phyloP scores from a whole-genome alignment of 2,888 invertebrate species.

The Liposcelis brunnea region DNA sequence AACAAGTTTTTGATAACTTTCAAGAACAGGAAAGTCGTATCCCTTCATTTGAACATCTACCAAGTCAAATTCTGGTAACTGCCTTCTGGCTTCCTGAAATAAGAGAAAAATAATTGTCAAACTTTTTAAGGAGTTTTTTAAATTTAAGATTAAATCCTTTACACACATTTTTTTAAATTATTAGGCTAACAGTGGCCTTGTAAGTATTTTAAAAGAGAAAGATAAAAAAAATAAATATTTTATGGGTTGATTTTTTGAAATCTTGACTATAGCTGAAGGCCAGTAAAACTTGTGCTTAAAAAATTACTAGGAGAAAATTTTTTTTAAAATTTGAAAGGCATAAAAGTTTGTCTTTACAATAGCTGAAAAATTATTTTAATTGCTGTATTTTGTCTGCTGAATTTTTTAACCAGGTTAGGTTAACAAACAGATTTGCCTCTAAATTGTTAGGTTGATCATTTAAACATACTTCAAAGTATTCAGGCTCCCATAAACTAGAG shows the following conservation, averaged over 20 bases:
- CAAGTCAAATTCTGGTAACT: conserved; percentile 52
- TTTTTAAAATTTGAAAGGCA: too few relatives aligned
- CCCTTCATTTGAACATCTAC: conserved; percentile 66
- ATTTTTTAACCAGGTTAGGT: conserved; percentile 8
- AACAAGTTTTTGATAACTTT: conserved; percentile 61
- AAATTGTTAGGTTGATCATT: conserved; percentile 10
- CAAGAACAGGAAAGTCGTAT: conserved; percentile 65
- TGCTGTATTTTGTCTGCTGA: conserved; percentile 1
- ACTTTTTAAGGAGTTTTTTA: too few relatives aligned
- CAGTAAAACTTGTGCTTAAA: too few relatives aligned
- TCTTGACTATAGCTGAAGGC: too few relatives aligned
- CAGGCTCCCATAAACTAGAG: conserved; percentile 41
- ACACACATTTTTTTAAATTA: too few relatives aligned
- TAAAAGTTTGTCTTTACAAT: conserved; percentile 12
- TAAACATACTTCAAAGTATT: conserved; percentile 49
- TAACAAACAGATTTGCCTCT: conserved; percentile 10
- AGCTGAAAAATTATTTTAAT: conserved; percentile 10
- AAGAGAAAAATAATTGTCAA: too few relatives aligned
- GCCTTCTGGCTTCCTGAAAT: conserved; percentile 42
- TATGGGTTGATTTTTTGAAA: too few relatives aligned
- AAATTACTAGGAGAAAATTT: too few relatives aligned
- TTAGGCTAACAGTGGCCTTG: too few relatives aligned
- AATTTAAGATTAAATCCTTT: too few relatives aligned
- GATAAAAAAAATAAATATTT: too few relatives aligned
- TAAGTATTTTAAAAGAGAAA: too few relatives aligned